Evolutionary conservation across 2,888 invertebrate species (phyloP), one percentile per base, ranked within the genome.

Genomic region (Xanthorhoe spadicearia): DNA sequence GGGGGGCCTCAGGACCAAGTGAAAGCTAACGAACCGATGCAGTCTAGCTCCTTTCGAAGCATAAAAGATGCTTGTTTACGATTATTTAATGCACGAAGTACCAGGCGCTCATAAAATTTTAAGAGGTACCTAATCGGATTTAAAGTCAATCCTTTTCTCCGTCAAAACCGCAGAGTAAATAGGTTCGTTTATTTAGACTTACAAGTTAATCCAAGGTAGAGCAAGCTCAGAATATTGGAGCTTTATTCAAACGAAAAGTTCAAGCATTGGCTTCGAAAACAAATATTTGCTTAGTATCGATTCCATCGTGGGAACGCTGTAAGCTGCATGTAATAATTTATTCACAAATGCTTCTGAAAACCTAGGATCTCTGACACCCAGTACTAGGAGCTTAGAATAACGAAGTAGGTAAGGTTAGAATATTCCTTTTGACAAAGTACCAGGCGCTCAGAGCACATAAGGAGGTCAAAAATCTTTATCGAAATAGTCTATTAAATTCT

Each of bases 211-310:
- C 17, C 48, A 17, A 8, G 15, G 13, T 3, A 23, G 48, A 43
- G 38, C 2, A 13, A 38, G 13, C 9, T 8, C 38, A 10, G 1
- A 13, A 43, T 13, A 13, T 32, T 2, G 38, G 10, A 43, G 38
- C 38, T 43, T 43, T 48, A 17, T 48, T 48, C 48, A 48, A 15
- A 17, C 48, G 48, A 48, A 46, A 55, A 56, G 56, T 56, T 55
- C 18, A 38, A 46, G 46, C 9, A 19, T 19, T 23, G 15, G 46
- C 46, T 48, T 55, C 3, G 46, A 5, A 15, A 28, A 56, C 46
- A 56, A 56, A 56, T 56, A 48, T 56, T 48, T 48, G 48, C 38
- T 13, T 48, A 1, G 17, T 48, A 48, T 48, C 15, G 46, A 56
- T n/a, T 28, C n/a, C 46, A 23, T 28, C 46, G 38, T 38, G 56